Evolutionary conservation across 30 jellyfish, hydroid and myxozoan species (phyloP).

Genomic region (Cassiopea xamachana): DNA sequence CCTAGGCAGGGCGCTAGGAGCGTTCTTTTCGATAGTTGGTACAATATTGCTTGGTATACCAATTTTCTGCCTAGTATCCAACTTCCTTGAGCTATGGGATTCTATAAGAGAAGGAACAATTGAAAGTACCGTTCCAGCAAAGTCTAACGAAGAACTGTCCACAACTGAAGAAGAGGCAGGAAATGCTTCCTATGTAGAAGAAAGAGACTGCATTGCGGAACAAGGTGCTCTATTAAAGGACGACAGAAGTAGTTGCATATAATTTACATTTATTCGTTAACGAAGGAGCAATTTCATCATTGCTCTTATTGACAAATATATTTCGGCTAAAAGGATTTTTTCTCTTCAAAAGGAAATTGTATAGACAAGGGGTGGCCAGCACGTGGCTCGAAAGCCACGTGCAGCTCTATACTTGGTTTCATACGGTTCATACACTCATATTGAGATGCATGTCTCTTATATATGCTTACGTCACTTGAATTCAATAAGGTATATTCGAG

Average conservation of each 20-base stretch:
- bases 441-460: too few relatives aligned
- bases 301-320: too few relatives aligned
- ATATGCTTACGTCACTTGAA: too few relatives aligned
- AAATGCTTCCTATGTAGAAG: background rate
- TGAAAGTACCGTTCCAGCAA: slow-evolving; percentile 1
- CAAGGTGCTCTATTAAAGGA: background rate
- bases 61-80: slow-evolving; percentile 79
- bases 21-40: slow-evolving; percentile 74
- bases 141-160: background rate
- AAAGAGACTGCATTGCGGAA: background rate
- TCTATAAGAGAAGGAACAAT: slow-evolving; percentile 46
- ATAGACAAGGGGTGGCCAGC: too few relatives aligned
- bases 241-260: background rate
- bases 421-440: too few relatives aligned
- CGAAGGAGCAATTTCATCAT: too few relatives aligned
- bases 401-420: too few relatives aligned
- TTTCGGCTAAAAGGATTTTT: too few relatives aligned
- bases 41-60: slow-evolving; percentile 82
- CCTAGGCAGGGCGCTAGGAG: slow-evolving; percentile 79
- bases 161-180: background rate
- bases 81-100: slow-evolving; percentile 85
- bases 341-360: too few relatives aligned
- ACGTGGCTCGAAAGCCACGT: too few relatives aligned
- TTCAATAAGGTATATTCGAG: too few relatives aligned
- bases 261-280: too few relatives aligned